Evolutionary conservation across 2,113 vertebrate species (phyloP), one percentile per base, ranked within the genome.

Genomic region (Carlito syrichta): DNA sequence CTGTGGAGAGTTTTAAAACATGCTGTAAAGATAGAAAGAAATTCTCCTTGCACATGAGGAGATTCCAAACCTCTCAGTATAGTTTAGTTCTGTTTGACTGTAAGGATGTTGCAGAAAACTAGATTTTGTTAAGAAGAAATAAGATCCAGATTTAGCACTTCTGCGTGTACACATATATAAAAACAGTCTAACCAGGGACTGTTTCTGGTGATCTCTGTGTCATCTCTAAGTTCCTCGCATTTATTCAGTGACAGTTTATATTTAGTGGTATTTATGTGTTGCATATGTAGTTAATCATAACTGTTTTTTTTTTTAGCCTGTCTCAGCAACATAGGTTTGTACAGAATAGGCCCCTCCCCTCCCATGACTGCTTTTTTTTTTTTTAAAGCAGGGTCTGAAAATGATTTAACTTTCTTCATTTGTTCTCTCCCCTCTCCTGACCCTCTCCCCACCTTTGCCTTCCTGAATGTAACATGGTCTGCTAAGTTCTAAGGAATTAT

Each of bases 131-230:
- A 87, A 93, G 96, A 95, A 96, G 97, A 92, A 98, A 98, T 97
- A 96, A 79, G 90, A 98, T 98, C 97, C 98, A 98, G 98, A 96
- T 96, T 98, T 97, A 96, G 91, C 92, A 92, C 96, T 93, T 96
- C 86, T 81, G 19, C 76, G 5, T 86, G 91, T 97, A 87, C 43
- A 82, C 79, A 56, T 68, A 23, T 12, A 56, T 52, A 40, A 69
- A 95, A 76, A 69, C 76, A 76, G 97, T 88, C 56, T 78, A 68
- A 78, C 56, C 56, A 52, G 87, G 88, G 91, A 77, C 48, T 20
- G 30, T 87, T 94, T 95, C 95, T 96, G 89, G 63, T 43, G 22
- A 0, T 71, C 17, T 89, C 88, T 91, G 76, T 89, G 88, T 93
- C 86, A 85, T 93, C 82, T 93, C 91, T 9, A 0, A 50, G 6